These are phyloP conservation scores for Hemichromis elongatus DNA, from an alignment of 2,113 vertebrate genomes.

Conservation along the genomic window DNA sequence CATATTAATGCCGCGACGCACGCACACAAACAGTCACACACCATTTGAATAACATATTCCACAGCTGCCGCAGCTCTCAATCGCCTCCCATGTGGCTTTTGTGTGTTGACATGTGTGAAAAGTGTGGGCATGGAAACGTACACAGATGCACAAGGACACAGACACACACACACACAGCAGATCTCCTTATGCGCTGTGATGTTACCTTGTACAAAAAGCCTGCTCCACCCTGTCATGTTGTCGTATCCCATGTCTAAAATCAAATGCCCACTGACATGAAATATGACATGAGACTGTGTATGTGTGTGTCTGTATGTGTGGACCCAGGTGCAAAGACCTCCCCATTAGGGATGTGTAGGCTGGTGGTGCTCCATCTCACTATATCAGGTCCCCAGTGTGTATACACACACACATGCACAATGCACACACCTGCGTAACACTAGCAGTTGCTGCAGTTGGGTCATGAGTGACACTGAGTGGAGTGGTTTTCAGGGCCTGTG, in stretches of 20 bases:
- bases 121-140: constrained; percentile 58
- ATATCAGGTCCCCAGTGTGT: constrained; percentile 30
- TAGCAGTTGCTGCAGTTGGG: constrained; percentile 3
- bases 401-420: constrained; percentile 19
- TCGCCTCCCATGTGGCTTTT: constrained; percentile 71
- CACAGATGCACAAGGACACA: constrained; percentile 35
- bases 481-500: background rate
- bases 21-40: constrained; percentile 60
- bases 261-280: constrained; percentile 62
- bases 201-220: constrained; percentile 53
- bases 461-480: background rate
- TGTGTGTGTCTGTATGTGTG: constrained; percentile 11
- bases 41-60: constrained; percentile 76
- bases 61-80: constrained; percentile 70
- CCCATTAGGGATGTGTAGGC: constrained; percentile 61
- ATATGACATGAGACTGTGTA: constrained; percentile 35
- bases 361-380: constrained; percentile 56
- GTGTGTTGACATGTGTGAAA: constrained; percentile 71
- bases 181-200: constrained; percentile 36
- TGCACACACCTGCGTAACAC: constrained; percentile 43
- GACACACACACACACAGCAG: constrained; percentile 10
- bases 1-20: constrained; percentile 45
- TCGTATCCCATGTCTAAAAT: constrained; percentile 51
- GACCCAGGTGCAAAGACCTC: constrained; percentile 66
- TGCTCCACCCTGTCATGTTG: constrained; percentile 63